A percentile compares a stretch with the other conserved stretches of the same genome.
Evolutionary conservation across 2,888 invertebrate species (phyloP).

Genomic region (Tillus elongatus): DNA sequence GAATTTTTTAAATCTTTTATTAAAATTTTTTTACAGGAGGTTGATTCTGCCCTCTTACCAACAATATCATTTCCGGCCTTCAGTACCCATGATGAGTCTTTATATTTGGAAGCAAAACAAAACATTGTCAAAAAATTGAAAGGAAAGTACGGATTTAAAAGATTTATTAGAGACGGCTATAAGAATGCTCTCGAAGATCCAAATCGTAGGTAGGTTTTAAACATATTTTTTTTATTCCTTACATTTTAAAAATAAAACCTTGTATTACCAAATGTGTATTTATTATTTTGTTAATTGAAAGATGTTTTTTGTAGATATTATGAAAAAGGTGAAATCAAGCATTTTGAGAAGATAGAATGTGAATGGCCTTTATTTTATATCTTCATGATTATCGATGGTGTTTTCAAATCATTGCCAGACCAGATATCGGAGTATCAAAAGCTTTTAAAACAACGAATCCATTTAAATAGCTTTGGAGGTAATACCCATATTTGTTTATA

Average conservation of each 20-base stretch:
- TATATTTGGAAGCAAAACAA: conserved; percentile 78
- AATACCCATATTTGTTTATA: conserved; percentile 17
- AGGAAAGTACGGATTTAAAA: conserved; percentile 86
- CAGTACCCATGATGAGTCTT: conserved; percentile 87
- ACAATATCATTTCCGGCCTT: conserved; percentile 97
- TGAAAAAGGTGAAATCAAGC: conserved; percentile 83
- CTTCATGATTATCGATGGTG: conserved; percentile 93
- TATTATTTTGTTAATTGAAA: conserved; percentile 5
- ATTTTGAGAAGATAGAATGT: conserved; percentile 92
- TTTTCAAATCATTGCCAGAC: conserved; percentile 75
- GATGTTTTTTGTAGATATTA: conserved; percentile 55
- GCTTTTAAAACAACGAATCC: conserved; percentile 70
- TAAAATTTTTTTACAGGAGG: conserved; percentile 57
- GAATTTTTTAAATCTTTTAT: too few relatives aligned
- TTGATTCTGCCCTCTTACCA: conserved; percentile 84
- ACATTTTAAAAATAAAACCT: background rate
- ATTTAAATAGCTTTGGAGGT: conserved; percentile 76
- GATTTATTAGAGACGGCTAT: conserved; percentile 91
- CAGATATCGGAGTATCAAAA: conserved; percentile 90
- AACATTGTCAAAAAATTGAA: conserved; percentile 74
- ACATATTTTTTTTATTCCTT: conserved; percentile 4
- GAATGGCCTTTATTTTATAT: conserved; percentile 98
- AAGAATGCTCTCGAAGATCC: conserved; percentile 81
- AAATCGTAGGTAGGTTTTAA: conserved; percentile 43
- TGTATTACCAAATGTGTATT: background rate